These are phyloP conservation scores for Novumbra hubbsi DNA, from an alignment of 2,797 vertebrate species.

Conservation along the genomic window DNA sequence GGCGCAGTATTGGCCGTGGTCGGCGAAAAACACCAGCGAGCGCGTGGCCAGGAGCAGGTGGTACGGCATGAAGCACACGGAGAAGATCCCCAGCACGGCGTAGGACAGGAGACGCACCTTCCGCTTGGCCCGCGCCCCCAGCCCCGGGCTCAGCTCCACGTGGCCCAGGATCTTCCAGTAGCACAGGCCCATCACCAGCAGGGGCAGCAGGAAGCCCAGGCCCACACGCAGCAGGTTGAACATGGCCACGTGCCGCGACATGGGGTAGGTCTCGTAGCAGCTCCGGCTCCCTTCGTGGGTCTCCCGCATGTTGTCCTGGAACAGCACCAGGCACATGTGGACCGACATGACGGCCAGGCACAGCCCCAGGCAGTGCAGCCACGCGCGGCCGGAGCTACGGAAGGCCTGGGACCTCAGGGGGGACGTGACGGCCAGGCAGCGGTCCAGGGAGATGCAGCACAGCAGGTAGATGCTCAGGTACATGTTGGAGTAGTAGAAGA, in stretches of 20 bases:
- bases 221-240: constrained; percentile 72
- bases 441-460: constrained; percentile 81
- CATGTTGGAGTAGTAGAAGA: constrained; percentile 82
- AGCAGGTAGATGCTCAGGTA: constrained; percentile 79
- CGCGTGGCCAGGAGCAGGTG: constrained; percentile 71
- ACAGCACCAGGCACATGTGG: constrained; percentile 64
- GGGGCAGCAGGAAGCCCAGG: constrained; percentile 67
- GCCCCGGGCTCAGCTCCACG: constrained; percentile 67
- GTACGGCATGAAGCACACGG: constrained; percentile 77
- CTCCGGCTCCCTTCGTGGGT: constrained; percentile 68
- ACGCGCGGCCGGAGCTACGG: constrained; percentile 60
- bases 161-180: constrained; percentile 73
- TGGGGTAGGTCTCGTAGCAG: constrained; percentile 77
- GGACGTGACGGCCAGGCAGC: constrained; percentile 71
- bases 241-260: constrained; percentile 43
- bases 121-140: constrained; percentile 62
- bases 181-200: constrained; percentile 67
- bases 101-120: constrained; percentile 75
- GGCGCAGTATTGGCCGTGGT: constrained; percentile 46
- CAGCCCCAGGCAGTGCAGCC: constrained; percentile 58
- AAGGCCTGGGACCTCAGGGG: constrained; percentile 64
- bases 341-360: constrained; percentile 27
- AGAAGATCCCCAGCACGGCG: constrained; percentile 76
- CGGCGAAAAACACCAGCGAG: constrained; percentile 65
- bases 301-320: constrained; percentile 48